Evolutionary conservation across 2,113 vertebrate species (phyloP).

Genomic region (Hystrix cristata): DNA sequence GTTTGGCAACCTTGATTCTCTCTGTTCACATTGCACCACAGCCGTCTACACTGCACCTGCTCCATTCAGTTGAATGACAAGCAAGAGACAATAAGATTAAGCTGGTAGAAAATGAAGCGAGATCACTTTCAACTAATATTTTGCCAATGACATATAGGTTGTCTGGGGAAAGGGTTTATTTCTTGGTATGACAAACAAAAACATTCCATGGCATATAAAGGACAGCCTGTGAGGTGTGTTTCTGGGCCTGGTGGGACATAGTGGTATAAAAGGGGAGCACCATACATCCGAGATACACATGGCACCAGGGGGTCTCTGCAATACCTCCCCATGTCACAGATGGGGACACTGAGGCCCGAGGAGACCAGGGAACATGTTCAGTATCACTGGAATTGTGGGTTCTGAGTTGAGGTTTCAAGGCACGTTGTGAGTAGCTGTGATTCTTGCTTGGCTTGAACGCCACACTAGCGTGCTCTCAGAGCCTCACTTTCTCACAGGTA

Average conservation of each 20-base stretch:
- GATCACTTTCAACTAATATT: neutral
- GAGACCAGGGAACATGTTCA: no score
- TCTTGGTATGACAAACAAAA: neutral
- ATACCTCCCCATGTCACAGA: neutral
- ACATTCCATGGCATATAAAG: neutral
- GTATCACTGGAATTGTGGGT: neutral
- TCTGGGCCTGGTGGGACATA: neutral
- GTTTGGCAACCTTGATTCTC: conserved; percentile 96
- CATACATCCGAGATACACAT: accelerated
- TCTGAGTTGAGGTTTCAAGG: neutral
- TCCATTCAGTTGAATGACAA: conserved; percentile 38
- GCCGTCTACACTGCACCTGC: conserved; percentile 96
- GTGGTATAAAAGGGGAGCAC: neutral
- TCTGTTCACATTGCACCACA: conserved; percentile 98
- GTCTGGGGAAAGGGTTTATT: neutral
- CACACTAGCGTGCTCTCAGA: neutral
- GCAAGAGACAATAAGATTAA: neutral
- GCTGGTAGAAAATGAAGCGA: neutral
- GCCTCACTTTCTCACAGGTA: neutral
- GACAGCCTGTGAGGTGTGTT: neutral
- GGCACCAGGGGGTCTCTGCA: neutral
- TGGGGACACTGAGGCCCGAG: neutral
- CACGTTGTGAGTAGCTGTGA: neutral
- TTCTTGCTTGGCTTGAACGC: neutral
- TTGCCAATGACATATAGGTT: neutral